Evolutionary conservation across 2,888 invertebrate genomes (phyloP), one percentile per base, ranked within the genome.

Genomic region (Therioaphis trifolii): DNA sequence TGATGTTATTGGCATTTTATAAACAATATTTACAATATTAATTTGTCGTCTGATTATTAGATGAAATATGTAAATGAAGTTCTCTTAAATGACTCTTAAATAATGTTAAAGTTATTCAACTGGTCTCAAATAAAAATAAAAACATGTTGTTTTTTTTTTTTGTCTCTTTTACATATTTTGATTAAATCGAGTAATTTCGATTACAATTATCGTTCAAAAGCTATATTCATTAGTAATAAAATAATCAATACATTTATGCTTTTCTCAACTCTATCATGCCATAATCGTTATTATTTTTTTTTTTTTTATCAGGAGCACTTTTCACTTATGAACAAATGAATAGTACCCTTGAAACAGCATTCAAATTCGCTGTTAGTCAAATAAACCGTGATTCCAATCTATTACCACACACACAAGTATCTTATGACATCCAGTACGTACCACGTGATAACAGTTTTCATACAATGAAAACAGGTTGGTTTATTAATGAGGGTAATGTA

Each of bases 291-390:
- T 24, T 40, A 77, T 43, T 72, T 35, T 55, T 61, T 40, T 63
- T 84, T 29, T 35, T 21, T 40, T 27, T 46, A 74, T 61, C 90
- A 94, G 94, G 94, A 87, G 94, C 94, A 49, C 92, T 95, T 87
- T 94, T 95, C 89, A 92, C 92, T 84, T 92, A 93, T 88, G 92
- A 93, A 87, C 92, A 93, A 88, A 92, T 91, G 88, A 92, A 93
- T 88, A 92, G 92, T 87, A 91, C 92, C 86, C 91, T 92, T 68
- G 94, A 94, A 89, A 89, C 93, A 86, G 94, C 94, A 79, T 95
- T 95, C 89, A 93, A 93, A 88, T 94, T 94, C 89, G 95, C 95
- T 84, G 92, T 95, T 40, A 92, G 94, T 89, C 92, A 92, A 87
- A 92, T 95, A 87, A 95, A 95, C 90, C 91, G 92, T 86, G 93